A percentile compares a stretch with the other conserved stretches of the same genome.
These are phyloP conservation scores for Laspeyria flexula DNA, from an alignment of 2,888 invertebrate genomes.

Conservation along the genomic window DNA sequence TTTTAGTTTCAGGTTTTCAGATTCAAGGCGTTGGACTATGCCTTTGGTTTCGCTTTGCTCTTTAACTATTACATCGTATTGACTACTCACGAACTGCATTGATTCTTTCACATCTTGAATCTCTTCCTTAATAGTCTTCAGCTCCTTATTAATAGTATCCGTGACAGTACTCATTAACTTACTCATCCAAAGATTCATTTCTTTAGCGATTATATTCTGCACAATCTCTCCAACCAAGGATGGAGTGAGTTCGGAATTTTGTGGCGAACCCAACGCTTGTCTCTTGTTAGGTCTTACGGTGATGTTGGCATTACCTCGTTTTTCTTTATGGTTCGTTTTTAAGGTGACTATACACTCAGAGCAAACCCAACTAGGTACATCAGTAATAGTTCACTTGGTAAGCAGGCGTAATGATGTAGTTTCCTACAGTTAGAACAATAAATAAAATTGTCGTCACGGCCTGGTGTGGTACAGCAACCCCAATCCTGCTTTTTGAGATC, in stretches of 20 bases:
- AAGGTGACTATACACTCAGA: not conserved
- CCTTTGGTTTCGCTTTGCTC: not conserved
- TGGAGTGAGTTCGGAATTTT: not conserved
- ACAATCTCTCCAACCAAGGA: not conserved
- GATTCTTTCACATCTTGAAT: not conserved
- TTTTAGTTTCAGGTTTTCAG: not conserved
- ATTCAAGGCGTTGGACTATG: not conserved
- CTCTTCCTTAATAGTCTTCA: constrained; percentile 1
- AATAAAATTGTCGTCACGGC: not conserved
- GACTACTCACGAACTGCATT: not conserved
- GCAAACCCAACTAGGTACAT: not conserved
- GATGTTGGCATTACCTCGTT: not conserved
- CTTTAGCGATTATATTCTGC: not conserved
- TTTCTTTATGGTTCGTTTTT: not conserved
- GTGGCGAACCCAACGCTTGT: not conserved
- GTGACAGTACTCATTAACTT: not conserved
- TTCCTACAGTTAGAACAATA: not conserved
- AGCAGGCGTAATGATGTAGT: not conserved
- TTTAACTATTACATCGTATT: constrained; percentile 3
- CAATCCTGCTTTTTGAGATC: not conserved
- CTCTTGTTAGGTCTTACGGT: not conserved
- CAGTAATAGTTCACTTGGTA: not conserved
- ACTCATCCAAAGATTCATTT: not conserved
- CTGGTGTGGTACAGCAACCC: not conserved
- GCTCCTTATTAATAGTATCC: not conserved